phyloP scores from a whole-genome alignment of 1,140 invertebrate species.

The Nomia melanderi region DNA sequence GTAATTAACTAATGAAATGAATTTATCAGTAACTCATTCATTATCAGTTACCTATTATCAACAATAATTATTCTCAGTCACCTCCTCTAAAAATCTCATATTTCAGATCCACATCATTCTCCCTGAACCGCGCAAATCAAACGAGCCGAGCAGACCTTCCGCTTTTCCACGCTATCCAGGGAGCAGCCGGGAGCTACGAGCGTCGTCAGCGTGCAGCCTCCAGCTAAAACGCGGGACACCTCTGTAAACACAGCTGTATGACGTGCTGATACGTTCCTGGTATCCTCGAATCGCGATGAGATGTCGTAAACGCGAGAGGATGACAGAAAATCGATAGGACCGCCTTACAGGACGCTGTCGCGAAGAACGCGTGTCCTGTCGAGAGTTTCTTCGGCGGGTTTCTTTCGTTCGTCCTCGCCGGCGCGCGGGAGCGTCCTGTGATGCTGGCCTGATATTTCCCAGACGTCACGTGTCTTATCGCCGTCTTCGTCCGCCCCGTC shows the following conservation, averaged over 20 bases:
- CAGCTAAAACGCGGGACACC: conserved; percentile 8
- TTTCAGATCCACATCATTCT: background rate
- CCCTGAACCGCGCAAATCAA: background rate
- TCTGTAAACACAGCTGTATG: conserved; percentile 50
- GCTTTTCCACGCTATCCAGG: conserved; percentile 58
- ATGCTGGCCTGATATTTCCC: conserved; percentile 78
- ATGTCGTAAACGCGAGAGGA: conserved; percentile 79
- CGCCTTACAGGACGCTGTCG: conserved; percentile 59
- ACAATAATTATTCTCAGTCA: too few relatives aligned
- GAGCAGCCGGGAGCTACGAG: conserved; percentile 38
- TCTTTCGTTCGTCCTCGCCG: conserved; percentile 45
- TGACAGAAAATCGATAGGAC: conserved; percentile 79
- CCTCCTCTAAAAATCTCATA: too few relatives aligned
- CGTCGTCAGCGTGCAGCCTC: conserved; percentile 21
- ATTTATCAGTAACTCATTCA: too few relatives aligned
- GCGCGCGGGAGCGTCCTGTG: conserved; percentile 9
- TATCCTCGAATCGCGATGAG: conserved; percentile 78
- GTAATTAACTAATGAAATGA: too few relatives aligned
- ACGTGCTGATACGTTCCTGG: conserved; percentile 77
- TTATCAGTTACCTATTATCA: too few relatives aligned
- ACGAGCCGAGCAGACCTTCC: background rate
- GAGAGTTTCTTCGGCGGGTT: conserved; percentile 23
- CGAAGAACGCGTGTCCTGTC: background rate
- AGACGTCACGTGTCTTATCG: conserved; percentile 67
- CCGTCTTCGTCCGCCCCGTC: conserved; percentile 28